Evolutionary conservation across 2,888 invertebrate species (phyloP), one percentile per base, ranked within the genome.

Genomic region (Ferdinandea cuprea): DNA sequence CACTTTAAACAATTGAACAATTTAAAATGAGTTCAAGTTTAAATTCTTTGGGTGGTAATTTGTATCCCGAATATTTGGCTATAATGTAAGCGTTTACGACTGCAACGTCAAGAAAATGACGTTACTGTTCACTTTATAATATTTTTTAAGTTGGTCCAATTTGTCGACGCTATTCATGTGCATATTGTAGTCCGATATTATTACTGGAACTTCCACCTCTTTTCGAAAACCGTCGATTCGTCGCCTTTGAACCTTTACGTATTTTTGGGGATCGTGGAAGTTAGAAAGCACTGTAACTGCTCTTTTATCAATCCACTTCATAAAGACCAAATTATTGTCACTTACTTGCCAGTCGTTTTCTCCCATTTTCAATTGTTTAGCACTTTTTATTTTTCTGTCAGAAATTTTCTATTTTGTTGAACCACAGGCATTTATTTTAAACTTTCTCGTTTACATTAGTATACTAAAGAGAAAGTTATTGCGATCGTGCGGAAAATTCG

Each of bases 301-400:
- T 21, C 56, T 58, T 58, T 58, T 40, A 25, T 40, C 56, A 19
- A 40, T 58, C 56, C n/a, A 40, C 56, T 58, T 58, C 56, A 40
- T 58, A 58, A 56, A 56, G 8, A 56, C n/a, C 56, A 56, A 37
- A 19, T 17, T 17, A 58, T 19, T 58, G 40, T 37, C 56, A 58
- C 25, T 40, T 37, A 58, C 37, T 32, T 54, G 54, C 54, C 54
- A 54, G 11, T 54, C 54, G 30, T 54, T 54, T 32, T 48, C 25
- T 25, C 48, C 25, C 11, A 21, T 48, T 48, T 48, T 48, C n/a
- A 48, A 48, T 46, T 46, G 5, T n/a, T 28, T 48, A n/a, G 19
- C 44, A 1, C 44, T 46, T 21, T 46, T 21, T 2, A 44, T 25
- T 46, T 48, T 48, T 25, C 25, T 50, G 30, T 28, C 15, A 50